Conservation (phyloP, 2,797 vertebrate species). For the Scomberomorus guttatus region DNA sequence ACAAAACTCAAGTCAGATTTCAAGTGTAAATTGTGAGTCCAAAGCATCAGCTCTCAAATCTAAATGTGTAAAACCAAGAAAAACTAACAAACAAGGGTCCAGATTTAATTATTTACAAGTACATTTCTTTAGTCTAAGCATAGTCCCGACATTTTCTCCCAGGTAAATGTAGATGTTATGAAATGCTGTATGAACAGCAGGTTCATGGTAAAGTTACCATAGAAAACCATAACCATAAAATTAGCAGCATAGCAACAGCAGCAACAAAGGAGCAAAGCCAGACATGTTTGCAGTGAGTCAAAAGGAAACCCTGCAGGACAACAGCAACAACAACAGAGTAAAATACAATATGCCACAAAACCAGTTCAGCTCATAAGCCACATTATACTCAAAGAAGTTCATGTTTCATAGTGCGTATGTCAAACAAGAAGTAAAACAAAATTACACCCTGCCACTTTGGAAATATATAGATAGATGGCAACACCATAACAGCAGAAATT, state of each 20-base stretch:
- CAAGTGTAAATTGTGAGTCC: background rate
- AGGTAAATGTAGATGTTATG: background rate
- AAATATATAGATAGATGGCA: background rate
- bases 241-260: background rate
- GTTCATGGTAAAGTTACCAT: background rate
- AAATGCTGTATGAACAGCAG: background rate
- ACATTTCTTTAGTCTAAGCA: background rate
- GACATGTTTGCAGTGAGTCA: background rate
- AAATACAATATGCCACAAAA: background rate
- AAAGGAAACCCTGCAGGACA: conserved; percentile 8
- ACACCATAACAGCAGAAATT: conserved; percentile 10
- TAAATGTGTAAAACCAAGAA: background rate
- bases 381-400: background rate
- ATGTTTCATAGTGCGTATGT: background rate
- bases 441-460: background rate
- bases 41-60: background rate
- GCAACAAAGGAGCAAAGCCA: background rate
- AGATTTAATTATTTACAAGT: background rate
- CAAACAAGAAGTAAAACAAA: background rate
- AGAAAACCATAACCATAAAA: background rate
- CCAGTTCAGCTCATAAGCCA: background rate
- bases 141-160: background rate
- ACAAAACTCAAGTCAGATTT: background rate
- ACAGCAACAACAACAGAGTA: background rate
- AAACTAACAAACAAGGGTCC: conserved; percentile 2